phyloP scores from a whole-genome alignment of 1,140 invertebrate genomes.

The Papilio aristodemus region DNA sequence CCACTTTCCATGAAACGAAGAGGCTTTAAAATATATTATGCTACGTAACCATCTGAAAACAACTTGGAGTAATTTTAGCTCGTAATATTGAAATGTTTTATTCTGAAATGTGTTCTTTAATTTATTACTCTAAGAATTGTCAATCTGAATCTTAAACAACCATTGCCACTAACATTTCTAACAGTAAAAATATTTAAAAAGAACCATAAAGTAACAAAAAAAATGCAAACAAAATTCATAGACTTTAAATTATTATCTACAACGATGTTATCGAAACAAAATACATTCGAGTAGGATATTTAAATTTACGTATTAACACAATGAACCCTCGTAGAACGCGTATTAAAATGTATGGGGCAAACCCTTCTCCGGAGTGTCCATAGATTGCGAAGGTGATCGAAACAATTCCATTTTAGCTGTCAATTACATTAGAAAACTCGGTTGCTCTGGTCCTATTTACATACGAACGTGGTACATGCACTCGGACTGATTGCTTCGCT shows the following conservation, averaged over 20 bases:
- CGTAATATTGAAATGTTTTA: too few species aligned
- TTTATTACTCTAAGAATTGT: too few species aligned
- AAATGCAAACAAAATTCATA: not conserved
- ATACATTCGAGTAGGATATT: conserved; percentile 1
- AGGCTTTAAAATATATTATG: not conserved
- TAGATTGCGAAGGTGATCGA: conserved; percentile 39
- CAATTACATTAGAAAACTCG: conserved; percentile 74
- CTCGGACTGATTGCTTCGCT: conserved; percentile 61
- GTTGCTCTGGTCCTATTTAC: conserved; percentile 54
- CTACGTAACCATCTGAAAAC: not conserved
- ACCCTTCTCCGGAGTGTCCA: conserved; percentile 20
- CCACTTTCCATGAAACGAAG: not conserved
- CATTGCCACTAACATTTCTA: too few species aligned
- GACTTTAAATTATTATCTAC: not conserved
- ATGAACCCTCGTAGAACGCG: conserved; percentile 2
- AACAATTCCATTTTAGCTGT: conserved; percentile 61
- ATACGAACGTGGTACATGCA: conserved; percentile 55
- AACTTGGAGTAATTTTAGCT: too few species aligned
- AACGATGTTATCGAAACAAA: not conserved
- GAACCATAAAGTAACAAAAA: not conserved
- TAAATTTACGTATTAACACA: conserved; percentile 29
- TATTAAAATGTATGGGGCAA: conserved; percentile 8
- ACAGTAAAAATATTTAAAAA: not conserved
- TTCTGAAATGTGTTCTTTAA: too few species aligned
- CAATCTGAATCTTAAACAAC: too few species aligned